A percentile compares a stretch with the other conserved stretches of the same genome.
Evolutionary conservation across 2,797 vertebrate genomes (phyloP).

Genomic region (Fistularia tabacaria): DNA sequence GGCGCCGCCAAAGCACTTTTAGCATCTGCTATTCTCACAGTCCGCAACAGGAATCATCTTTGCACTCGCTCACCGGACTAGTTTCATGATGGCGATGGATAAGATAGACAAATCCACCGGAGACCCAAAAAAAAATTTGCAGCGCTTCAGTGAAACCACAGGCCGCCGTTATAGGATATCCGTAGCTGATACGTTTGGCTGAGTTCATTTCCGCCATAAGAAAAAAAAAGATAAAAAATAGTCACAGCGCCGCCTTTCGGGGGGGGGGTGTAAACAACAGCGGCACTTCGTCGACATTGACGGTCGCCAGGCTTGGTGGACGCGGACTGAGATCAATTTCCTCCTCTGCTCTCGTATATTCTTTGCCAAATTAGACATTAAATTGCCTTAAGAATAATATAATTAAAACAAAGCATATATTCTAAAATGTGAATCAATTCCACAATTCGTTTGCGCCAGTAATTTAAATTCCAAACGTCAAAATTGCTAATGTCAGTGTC

Average conservation of each 20-base stretch:
- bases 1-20: rapidly evolving
- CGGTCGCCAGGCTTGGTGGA: background rate
- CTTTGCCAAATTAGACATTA: too few relatives aligned
- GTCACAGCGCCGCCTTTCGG: slow-evolving; percentile 6
- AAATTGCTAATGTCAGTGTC: too few relatives aligned
- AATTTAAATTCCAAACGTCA: too few relatives aligned
- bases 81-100: slow-evolving; percentile 75
- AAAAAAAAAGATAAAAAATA: background rate
- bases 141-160: slow-evolving; percentile 46
- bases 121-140: slow-evolving; percentile 67
- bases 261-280: background rate
- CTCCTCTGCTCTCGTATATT: background rate
- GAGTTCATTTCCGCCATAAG: too few relatives aligned
- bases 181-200: background rate
- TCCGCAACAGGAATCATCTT: rapidly evolving
- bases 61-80: slow-evolving; percentile 63
- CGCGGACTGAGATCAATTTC: background rate
- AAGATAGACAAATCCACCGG: slow-evolving; percentile 47
- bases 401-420: too few relatives aligned
- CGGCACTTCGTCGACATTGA: too few relatives aligned
- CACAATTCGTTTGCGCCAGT: too few relatives aligned
- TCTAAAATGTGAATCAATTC: too few relatives aligned
- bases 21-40: rapidly evolving
- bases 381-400: too few relatives aligned
- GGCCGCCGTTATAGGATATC: slow-evolving; percentile 49